These are phyloP conservation scores for Amphimallon solstitiale DNA, from an alignment of 2,888 invertebrate genomes.

Conservation along the genomic window DNA sequence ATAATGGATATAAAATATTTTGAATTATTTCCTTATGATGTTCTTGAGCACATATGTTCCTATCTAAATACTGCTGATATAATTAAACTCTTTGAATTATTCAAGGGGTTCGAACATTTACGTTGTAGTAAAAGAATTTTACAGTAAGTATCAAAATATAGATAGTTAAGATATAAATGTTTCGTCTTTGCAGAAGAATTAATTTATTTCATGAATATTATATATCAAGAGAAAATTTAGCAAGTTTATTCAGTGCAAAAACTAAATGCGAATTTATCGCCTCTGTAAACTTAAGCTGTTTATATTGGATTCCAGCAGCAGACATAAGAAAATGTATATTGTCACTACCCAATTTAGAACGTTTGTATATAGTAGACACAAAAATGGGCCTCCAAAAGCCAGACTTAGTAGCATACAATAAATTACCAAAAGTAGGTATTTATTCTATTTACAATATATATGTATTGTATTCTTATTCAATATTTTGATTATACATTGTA, in stretches of 20 bases:
- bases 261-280: constrained; percentile 26
- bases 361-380: constrained; percentile 27
- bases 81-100: constrained; percentile 22
- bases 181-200: background rate
- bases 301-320: constrained; percentile 34
- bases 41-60: constrained; percentile 31
- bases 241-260: background rate
- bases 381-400: constrained; percentile 28
- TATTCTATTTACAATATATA: background rate
- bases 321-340: constrained; percentile 28
- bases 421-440: constrained; percentile 13
- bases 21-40: constrained; percentile 20
- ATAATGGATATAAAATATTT: constrained; percentile 26
- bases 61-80: constrained; percentile 25
- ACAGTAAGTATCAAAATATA: constrained; percentile 1
- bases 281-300: constrained; percentile 21
- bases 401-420: constrained; percentile 10
- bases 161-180: background rate
- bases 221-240: constrained; percentile 6
- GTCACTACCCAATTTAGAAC: constrained; percentile 8
- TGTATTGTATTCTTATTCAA: background rate
- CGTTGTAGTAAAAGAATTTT: constrained; percentile 13
- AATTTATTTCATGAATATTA: constrained; percentile 30
- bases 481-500: constrained; percentile 3
- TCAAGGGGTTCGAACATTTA: constrained; percentile 13